Evolutionary conservation across 2,797 vertebrate genomes (phyloP), one percentile per base, ranked within the genome.

Genomic region (Orestias chungarensis): DNA sequence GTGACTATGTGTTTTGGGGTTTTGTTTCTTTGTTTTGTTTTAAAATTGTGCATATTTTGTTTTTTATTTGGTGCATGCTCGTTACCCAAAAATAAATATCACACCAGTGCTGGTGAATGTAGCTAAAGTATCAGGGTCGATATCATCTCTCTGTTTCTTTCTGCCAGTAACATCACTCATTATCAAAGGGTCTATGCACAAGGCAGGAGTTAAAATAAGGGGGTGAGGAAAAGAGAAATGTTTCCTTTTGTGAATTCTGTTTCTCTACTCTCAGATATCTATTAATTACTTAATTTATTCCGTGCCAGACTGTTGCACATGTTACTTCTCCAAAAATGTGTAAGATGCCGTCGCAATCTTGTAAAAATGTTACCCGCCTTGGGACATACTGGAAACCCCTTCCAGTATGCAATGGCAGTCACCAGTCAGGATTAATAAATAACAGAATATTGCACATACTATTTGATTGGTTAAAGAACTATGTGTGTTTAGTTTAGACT

Each of bases 301-400:
- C 71, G 20, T 67, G 52, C 54, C 52, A 71, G 25, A 64, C 31
- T 44, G 18, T 70, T 78, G 69, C 78, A 82, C 66, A 64, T 73
- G 31, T 70, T 47, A 67, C 82, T 90, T 91, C 82, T 88, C 83
- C 29, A 85, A 89, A 88, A 62, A 57, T 49, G n/a, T n/a, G 31
- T 64, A 68, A 27, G 44, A 14, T 40, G n/a, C 55, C 79, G 70
- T 72, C 75, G 70, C 71, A 78, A 68, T 78, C 81, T 66, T 82
- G 74, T 78, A 42, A 78, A 78, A 68, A 31, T 76, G 33, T 75
- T 78, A 68, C 27, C 31, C 33, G 69, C 68, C 27, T 33, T 75
- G 62, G 66, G 29, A 73, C 68, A 52, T 68, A n/a, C 43, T 59
- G 50, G 20, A 52, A 83, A 55, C 6, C 9, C 6, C 29, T 20